Base-by-base conservation (phyloP, 2,888 invertebrate species). In the Eristalis intricaria region DNA sequence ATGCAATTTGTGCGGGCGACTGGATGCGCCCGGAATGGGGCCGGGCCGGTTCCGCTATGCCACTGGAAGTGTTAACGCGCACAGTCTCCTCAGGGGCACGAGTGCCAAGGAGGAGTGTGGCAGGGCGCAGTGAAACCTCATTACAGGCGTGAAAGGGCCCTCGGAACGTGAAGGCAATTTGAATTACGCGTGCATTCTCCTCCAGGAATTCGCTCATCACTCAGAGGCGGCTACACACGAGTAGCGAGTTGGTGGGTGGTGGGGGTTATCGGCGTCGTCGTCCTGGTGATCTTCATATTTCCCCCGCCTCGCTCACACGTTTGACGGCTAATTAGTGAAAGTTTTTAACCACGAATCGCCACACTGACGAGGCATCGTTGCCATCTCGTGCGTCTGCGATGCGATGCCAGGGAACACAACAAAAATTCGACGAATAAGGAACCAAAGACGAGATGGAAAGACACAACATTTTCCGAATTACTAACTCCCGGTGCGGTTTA, bases 61-160 rank as follows among this genome's bases (percentile, higher is more conserved):
- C 19, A 56, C 19, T n/a, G 76, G 19, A 73, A 82, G 69, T 85
- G 81, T 81, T 73, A 85, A 85, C 73, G 13, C 32, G 7, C n/a
- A 13, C 32, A 22, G n/a, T 35, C 60, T 26, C 26, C 23, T 15
- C 11, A 60, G 23, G 26, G 26, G 7, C 11, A 11, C 7, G 26
- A 32, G 58, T 10, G 32, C n/a, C 19, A 13, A 40, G 19, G 32
- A 63, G 26, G 26, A 50, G 38, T 11, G 35, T 40, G 35, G 50
- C 68, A 69, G 40, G 29, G 35, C n/a, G 7, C 29, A 13, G 58
- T 3, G 26, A 65, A 79, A 83, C 86, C 83, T 86, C 75, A 86
- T 86, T 86, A 86, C 66, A 78, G 83, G 78, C 75, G 83, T 79
- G 79, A 82, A 83, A 83, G 83, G 83, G 75, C 56, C 74, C 40